A percentile compares a stretch with the other conserved stretches of the same genome.
phyloP scores from a whole-genome alignment of 2,888 invertebrate species.

The Heteropelma amictum region DNA sequence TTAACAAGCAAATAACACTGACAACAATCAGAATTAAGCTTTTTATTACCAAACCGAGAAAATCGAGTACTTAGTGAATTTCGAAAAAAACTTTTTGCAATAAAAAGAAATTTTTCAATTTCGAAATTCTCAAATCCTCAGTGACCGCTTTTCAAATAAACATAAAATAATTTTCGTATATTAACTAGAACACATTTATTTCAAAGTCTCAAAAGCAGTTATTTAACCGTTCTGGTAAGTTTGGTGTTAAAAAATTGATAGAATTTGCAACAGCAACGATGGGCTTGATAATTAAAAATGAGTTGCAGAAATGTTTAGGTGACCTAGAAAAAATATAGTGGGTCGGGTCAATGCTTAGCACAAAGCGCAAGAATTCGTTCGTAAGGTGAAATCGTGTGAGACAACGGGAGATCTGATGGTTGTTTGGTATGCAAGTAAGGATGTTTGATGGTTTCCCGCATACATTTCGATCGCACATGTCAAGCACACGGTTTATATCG shows the following conservation, averaged over 20 bases:
- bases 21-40: too few species aligned
- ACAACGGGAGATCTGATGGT: slow-evolving; percentile 54
- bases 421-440: slow-evolving; percentile 51
- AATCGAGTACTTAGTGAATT: too few species aligned
- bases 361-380: neutral
- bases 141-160: too few species aligned
- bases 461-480: slow-evolving; percentile 23
- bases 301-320: too few species aligned
- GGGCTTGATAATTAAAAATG: neutral
- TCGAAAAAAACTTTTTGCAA: too few species aligned
- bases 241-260: neutral
- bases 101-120: too few species aligned
- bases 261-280: neutral
- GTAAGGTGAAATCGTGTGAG: neutral
- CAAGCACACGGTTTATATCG: slow-evolving; percentile 35
- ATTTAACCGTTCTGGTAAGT: neutral
- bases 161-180: too few species aligned
- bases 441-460: slow-evolving; percentile 30
- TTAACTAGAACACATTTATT: too few species aligned
- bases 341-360: neutral
- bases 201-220: neutral
- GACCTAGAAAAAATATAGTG: too few species aligned
- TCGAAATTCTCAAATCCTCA: too few species aligned
- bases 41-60: too few species aligned
- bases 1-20: too few species aligned